Conservation (phyloP, 2,888 invertebrate genomes). For the Calameuta idolon region DNA sequence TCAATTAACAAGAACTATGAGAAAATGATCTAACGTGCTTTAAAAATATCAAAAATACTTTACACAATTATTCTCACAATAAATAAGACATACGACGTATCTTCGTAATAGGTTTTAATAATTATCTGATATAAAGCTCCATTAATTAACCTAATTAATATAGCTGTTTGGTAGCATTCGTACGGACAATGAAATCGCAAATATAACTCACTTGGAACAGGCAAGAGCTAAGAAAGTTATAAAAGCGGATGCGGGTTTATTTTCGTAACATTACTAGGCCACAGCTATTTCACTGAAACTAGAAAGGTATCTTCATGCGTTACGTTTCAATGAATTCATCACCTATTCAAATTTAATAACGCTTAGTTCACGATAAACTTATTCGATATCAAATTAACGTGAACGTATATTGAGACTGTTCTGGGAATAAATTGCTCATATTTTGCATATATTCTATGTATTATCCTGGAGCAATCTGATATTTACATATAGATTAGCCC, state of each 20-base stretch:
- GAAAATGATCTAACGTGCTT: background rate
- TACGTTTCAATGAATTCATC: background rate
- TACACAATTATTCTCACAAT: background rate
- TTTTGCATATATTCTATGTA: too few relatives aligned
- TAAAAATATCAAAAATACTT: background rate
- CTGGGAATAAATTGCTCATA: too few relatives aligned
- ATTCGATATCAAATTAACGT: background rate
- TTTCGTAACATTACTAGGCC: slow-evolving; percentile 7
- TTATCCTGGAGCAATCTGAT: too few relatives aligned
- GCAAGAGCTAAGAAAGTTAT: background rate
- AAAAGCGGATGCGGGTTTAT: slow-evolving; percentile 5
- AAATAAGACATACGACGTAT: background rate
- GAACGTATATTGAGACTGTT: background rate
- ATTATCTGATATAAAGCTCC: background rate
- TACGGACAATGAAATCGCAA: background rate
- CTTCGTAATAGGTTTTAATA: background rate
- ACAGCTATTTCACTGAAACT: slow-evolving; percentile 4
- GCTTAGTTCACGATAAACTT: background rate
- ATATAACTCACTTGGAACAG: background rate
- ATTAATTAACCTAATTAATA: background rate
- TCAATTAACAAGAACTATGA: background rate
- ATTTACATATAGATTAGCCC: too few relatives aligned
- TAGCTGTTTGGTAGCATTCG: background rate
- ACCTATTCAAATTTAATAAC: background rate
- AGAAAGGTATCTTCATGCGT: slow-evolving; percentile 1